Base-by-base conservation (phyloP, 92 coral and sea anemone genomes). In the Montipora capitata region DNA sequence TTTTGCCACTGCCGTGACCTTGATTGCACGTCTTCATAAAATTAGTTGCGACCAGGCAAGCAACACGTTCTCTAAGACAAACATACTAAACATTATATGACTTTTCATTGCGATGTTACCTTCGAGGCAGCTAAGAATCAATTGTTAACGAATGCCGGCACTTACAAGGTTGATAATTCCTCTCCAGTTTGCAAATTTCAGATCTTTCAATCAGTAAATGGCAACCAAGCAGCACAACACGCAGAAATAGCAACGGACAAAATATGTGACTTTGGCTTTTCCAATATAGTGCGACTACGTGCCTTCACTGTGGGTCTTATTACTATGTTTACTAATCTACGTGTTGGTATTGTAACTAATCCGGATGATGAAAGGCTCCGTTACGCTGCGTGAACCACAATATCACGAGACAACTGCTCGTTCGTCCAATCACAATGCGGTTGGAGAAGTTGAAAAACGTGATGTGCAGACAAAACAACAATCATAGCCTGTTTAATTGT, bases 211-310 rank as follows among this genome's bases (percentile, higher is more conserved):
- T 2, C 35, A 51, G 7, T 27, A 27, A 27, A 27, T 4, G 4
- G 67, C 68, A 39, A 54, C 74, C 45, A 51, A 14, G 15, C 38
- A 61, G 48, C 76, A 68, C 44, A 27, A 27, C 41, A 10, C 15
- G 35, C 15, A 10, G 6, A 38, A 68, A 38, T 49, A 35, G 5
- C 67, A 14, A 35, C 49, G 10, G 35, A 27, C 35, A 27, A 27
- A 27, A 27, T 27, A 27, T 51, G 58, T 40, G n/a, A 67, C 3
- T 38, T 18, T 51, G 52, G n/a, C 76, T 5, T 62, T 3, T 10
- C 67, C 35, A 35, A 68, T 81, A 81, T 68, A 81, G 10, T 16
- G 7, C 6, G 39, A 81, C 20, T 81, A 81, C 85, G 85, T 81
- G 85, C 70, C 68, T 48, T 10, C 76, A 9, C 59, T 15, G 3